Conservation (phyloP, 2,888 invertebrate species). For the Drosophila pseudotakahashii region DNA sequence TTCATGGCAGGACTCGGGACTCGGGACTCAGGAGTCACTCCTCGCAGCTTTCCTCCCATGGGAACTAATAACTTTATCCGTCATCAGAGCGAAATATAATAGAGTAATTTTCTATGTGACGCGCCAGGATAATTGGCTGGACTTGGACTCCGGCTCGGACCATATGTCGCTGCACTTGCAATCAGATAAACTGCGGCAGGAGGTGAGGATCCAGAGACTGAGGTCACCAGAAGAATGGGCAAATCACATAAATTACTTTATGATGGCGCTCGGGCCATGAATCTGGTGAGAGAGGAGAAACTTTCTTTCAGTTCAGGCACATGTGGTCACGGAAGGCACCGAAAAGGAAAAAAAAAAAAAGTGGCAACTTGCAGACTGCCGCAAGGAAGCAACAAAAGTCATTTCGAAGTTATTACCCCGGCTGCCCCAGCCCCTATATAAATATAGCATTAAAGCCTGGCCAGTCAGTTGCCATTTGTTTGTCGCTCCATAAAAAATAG, state of each 20-base stretch:
- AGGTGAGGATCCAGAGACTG: neutral
- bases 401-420: constrained; percentile 74
- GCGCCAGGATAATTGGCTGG: constrained; percentile 64
- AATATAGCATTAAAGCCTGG: constrained; percentile 2
- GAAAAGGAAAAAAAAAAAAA: constrained; percentile 30
- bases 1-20: constrained; percentile 9
- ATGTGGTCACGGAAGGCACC: constrained; percentile 66
- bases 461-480: constrained; percentile 56
- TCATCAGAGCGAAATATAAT: constrained; percentile 60
- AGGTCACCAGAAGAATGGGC: constrained; percentile 34
- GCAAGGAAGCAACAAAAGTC: constrained; percentile 73
- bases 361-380: constrained; percentile 53
- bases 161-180: constrained; percentile 75
- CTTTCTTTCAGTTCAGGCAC: constrained; percentile 56
- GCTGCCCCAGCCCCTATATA: constrained; percentile 1
- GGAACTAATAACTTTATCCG: constrained; percentile 71
- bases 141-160: constrained; percentile 47
- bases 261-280: constrained; percentile 67
- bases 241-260: constrained; percentile 80
- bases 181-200: constrained; percentile 50
- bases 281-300: constrained; percentile 56
- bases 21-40: too few species aligned
- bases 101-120: constrained; percentile 70
- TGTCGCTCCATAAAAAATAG: constrained; percentile 64
- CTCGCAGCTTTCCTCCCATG: constrained; percentile 34